Conservation (phyloP, 2,888 invertebrate species). For the Cheilosia soror region DNA sequence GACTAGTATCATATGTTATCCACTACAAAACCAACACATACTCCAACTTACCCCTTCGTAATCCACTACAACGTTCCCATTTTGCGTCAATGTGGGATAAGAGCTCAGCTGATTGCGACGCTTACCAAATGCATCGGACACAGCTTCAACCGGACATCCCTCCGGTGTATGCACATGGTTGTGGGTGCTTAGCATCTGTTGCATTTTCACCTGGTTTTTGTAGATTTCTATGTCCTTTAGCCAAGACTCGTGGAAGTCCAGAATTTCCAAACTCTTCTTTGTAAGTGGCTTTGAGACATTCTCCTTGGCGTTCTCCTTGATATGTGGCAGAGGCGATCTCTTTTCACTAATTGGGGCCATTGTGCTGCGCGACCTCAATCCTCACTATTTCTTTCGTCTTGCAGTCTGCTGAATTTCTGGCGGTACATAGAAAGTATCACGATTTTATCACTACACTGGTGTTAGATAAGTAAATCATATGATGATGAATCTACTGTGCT, state of each 20-base stretch:
- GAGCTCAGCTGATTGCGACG: slow-evolving; percentile 46
- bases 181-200: slow-evolving; percentile 78
- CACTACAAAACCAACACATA: slow-evolving; percentile 6
- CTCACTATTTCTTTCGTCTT: slow-evolving; percentile 47
- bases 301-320: slow-evolving; percentile 79
- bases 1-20: slow-evolving; percentile 11
- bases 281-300: slow-evolving; percentile 76
- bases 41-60: slow-evolving; percentile 58
- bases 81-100: not conserved
- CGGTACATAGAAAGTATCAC: slow-evolving; percentile 41
- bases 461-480: slow-evolving; percentile 74
- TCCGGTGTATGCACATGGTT: slow-evolving; percentile 78
- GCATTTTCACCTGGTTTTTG: slow-evolving; percentile 80
- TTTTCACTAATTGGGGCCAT: slow-evolving; percentile 83
- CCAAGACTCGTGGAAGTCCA: slow-evolving; percentile 83
- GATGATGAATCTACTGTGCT: slow-evolving; percentile 55
- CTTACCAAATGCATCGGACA: slow-evolving; percentile 5
- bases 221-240: slow-evolving; percentile 82
- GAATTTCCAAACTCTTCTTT: slow-evolving; percentile 79
- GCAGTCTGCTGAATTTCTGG: slow-evolving; percentile 60
- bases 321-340: slow-evolving; percentile 77
- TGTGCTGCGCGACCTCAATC: slow-evolving; percentile 61
- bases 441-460: slow-evolving; percentile 43
- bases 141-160: slow-evolving; percentile 43
- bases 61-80: not conserved